phyloP scores from a whole-genome alignment of 2,888 invertebrate genomes.

The Lysandra coridon region DNA sequence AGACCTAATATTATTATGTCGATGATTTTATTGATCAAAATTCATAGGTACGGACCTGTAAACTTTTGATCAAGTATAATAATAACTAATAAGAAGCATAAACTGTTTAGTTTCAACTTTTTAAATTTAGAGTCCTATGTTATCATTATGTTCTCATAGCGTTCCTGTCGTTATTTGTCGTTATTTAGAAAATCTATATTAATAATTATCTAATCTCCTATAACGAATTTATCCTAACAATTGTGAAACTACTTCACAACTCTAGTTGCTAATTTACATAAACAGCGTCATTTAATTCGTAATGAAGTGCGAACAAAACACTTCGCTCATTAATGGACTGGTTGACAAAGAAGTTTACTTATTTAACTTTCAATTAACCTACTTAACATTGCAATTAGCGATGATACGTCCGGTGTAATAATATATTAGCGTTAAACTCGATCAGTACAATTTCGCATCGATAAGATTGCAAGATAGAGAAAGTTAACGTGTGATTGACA shows the following conservation, averaged over 20 bases:
- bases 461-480: slow-evolving; percentile 27
- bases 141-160: too few species aligned
- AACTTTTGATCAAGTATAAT: too few species aligned
- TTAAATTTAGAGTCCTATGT: too few species aligned
- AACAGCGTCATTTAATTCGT: not conserved
- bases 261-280: not conserved
- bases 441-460: not conserved
- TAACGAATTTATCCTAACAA: not conserved
- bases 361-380: slow-evolving; percentile 6
- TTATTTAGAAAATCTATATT: not conserved
- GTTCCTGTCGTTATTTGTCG: not conserved
- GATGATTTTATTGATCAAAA: not conserved
- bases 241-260: not conserved
- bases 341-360: not conserved
- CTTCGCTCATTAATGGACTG: not conserved
- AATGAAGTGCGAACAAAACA: not conserved
- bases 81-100: not conserved
- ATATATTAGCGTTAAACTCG: not conserved
- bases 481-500: slow-evolving; percentile 27
- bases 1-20: not conserved
- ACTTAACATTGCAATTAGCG: not conserved
- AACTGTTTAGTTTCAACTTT: too few species aligned
- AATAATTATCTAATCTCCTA: too few species aligned
- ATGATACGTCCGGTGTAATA: slow-evolving; percentile 4
- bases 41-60: not conserved